phyloP scores from a whole-genome alignment of 2,888 invertebrate genomes.

The Latrodectus elegans region DNA sequence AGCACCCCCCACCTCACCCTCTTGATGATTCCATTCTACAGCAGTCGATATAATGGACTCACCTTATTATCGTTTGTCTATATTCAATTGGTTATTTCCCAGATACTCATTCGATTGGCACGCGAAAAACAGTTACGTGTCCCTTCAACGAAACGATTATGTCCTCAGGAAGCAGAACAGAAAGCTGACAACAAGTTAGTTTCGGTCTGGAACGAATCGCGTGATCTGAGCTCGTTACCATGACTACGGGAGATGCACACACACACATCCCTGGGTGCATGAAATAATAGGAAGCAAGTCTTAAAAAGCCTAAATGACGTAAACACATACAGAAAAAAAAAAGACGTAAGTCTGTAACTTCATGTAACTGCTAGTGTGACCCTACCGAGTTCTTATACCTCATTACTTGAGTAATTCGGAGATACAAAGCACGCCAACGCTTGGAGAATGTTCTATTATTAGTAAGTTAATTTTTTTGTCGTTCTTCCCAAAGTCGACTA shows the following conservation, averaged over 20 bases:
- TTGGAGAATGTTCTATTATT: too few species aligned
- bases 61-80: conserved; percentile 53
- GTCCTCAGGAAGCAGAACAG: background rate
- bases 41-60: conserved; percentile 32
- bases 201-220: background rate
- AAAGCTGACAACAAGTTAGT: background rate
- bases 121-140: background rate
- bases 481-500: too few species aligned
- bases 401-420: too few species aligned
- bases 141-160: background rate
- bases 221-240: background rate
- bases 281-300: background rate
- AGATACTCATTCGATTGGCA: conserved; percentile 11
- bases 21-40: background rate
- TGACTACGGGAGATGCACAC: conserved; percentile 21
- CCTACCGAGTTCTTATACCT: too few species aligned
- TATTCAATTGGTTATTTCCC: conserved; percentile 50
- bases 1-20: too few species aligned
- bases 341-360: too few species aligned
- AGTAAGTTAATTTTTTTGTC: too few species aligned
- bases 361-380: too few species aligned
- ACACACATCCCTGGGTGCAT: background rate
- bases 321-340: too few species aligned
- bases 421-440: too few species aligned
- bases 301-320: background rate